These are phyloP conservation scores for Euclidia mi DNA, from an alignment of 2,888 invertebrate species.

Conservation along the genomic window DNA sequence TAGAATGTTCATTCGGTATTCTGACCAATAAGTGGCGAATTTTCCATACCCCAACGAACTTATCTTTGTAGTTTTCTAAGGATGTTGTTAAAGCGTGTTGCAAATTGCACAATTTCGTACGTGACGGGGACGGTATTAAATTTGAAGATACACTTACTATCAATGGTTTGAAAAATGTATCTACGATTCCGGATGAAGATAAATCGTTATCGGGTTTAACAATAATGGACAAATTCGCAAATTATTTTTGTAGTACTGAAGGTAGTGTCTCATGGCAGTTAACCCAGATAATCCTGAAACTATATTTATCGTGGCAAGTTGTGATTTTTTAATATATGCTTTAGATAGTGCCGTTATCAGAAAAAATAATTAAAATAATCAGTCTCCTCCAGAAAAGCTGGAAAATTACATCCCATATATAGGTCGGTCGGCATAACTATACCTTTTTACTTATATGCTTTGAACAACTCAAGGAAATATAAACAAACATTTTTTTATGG, in stretches of 20 bases:
- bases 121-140: background rate
- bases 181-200: slow-evolving; percentile 14
- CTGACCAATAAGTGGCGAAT: slow-evolving; percentile 16
- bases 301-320: too few relatives aligned
- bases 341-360: too few relatives aligned
- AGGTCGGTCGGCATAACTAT: too few relatives aligned
- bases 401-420: too few relatives aligned
- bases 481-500: too few relatives aligned
- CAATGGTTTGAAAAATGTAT: background rate
- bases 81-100: slow-evolving; percentile 12
- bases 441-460: too few relatives aligned
- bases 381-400: too few relatives aligned
- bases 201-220: slow-evolving; percentile 16
- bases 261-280: slow-evolving; percentile 9
- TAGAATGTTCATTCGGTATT: slow-evolving; percentile 10
- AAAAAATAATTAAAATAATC: too few relatives aligned
- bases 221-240: slow-evolving; percentile 14
- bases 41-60: slow-evolving; percentile 15
- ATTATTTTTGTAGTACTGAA: slow-evolving; percentile 18
- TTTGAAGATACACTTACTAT: slow-evolving; percentile 1
- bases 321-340: too few relatives aligned
- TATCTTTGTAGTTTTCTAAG: slow-evolving; percentile 14
- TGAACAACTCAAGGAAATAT: too few relatives aligned
- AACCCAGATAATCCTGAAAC: too few relatives aligned
- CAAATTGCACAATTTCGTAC: slow-evolving; percentile 11